Base-by-base conservation (phyloP, 2,113 vertebrate genomes). In the Epinephelus cyanopodus region DNA sequence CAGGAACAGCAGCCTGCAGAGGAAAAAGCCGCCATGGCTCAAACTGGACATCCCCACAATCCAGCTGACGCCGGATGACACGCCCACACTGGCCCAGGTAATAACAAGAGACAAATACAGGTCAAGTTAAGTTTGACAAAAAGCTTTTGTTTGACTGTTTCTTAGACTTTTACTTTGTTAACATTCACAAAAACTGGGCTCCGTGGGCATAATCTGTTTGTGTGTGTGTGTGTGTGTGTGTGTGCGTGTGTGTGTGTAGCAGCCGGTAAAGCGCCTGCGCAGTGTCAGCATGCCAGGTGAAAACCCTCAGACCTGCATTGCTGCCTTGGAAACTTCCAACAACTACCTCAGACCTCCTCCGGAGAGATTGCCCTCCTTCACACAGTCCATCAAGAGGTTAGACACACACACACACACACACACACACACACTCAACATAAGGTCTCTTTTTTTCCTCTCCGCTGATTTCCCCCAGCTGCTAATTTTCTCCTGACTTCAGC, bases 21-120 rank as follows among this genome's bases (percentile, higher is more conserved):
- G 96, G 76, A 99, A 98, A 89, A 99, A 99, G 90, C 98, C 98
- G 0, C 97, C 98, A 29, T 97, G 98, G 97, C 93, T 98, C 23
- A 96, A 95, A 91, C 89, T 99, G 91, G 97, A 99, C 91, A 97
- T 97, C 76, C 98, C 97, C 0, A 85, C 78, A 52, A 90, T 96
- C 0, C 25, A 92, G 12, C 62, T 90, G 0, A 85, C 94, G 0
- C 91, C 92, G 1, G 97, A 98, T 11, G 96, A 97, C 52, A 79
- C 91, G 8, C 87, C 92, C 72, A 77, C 84, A 61, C 86, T 82
- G 6, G 86, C 93, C 14, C 96, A 96, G 97, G 98, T 98, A 80
- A 58, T 77, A 37, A 27, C 6, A 21, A 0, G 19, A 67, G 0
- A 3, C 17, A 42, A 15, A 14, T 3, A 19, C 13, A 29, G 4